These are phyloP conservation scores for Amaurobius ferox DNA, from an alignment of 2,888 invertebrate species.

Conservation along the genomic window DNA sequence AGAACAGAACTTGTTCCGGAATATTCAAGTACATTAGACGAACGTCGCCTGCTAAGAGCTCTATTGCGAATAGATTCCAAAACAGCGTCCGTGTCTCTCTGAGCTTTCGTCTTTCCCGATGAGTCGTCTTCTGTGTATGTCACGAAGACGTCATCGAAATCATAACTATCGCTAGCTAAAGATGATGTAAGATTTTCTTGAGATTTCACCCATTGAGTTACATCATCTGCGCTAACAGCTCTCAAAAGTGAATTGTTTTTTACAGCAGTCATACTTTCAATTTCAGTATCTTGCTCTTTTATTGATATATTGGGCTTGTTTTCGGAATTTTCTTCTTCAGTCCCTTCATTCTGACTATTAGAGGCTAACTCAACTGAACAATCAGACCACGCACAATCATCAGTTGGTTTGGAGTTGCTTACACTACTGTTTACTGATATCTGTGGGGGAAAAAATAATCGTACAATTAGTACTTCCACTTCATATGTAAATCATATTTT, in stretches of 20 bases:
- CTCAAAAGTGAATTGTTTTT: slow-evolving; percentile 46
- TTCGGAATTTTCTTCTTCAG: slow-evolving; percentile 16
- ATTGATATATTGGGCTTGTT: not conserved
- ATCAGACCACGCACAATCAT: slow-evolving; percentile 54
- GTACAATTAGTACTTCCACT: no score
- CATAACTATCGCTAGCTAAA: slow-evolving; percentile 73
- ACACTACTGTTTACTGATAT: slow-evolving; percentile 13
- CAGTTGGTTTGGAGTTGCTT: slow-evolving; percentile 12
- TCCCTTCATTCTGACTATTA: slow-evolving; percentile 24
- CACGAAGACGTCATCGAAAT: slow-evolving; percentile 74
- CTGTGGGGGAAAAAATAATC: no score
- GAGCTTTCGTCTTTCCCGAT: slow-evolving; percentile 2
- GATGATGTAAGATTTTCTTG: slow-evolving; percentile 73
- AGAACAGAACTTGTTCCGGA: slow-evolving; percentile 34
- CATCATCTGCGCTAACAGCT: slow-evolving; percentile 65
- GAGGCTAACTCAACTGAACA: slow-evolving; percentile 38
- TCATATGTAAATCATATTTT: no score
- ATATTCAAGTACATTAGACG: slow-evolving; percentile 60
- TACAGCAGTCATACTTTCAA: slow-evolving; percentile 13
- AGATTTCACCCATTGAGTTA: slow-evolving; percentile 65
- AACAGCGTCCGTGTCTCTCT: slow-evolving; percentile 31
- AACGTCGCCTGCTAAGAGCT: slow-evolving; percentile 40
- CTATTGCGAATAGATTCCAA: slow-evolving; percentile 32
- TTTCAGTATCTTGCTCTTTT: slow-evolving; percentile 25
- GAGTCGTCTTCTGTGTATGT: slow-evolving; percentile 74